Evolutionary conservation across 2,797 vertebrate species (phyloP).

Genomic region (Sphaeramia orbicularis): DNA sequence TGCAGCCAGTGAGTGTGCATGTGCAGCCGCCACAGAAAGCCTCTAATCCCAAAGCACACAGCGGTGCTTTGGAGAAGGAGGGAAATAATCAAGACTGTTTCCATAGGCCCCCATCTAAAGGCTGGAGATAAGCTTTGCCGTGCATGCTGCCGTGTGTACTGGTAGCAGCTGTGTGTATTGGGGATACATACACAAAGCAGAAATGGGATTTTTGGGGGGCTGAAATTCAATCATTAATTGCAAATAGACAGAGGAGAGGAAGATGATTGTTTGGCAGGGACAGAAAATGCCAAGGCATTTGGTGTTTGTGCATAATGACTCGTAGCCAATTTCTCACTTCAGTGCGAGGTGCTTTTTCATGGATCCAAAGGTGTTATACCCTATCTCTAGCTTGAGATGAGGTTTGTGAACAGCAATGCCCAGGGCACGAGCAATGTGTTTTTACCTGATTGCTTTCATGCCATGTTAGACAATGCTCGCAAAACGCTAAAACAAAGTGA

Average conservation of each 20-base stretch:
- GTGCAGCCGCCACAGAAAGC: slow-evolving; percentile 82
- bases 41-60: slow-evolving; percentile 88
- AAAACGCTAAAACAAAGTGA: slow-evolving; percentile 57
- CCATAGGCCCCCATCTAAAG: slow-evolving; percentile 85
- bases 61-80: slow-evolving; percentile 84
- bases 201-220: slow-evolving; percentile 78
- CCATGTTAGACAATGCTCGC: slow-evolving; percentile 55
- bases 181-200: slow-evolving; percentile 80
- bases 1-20: slow-evolving; percentile 82
- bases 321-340: slow-evolving; percentile 82
- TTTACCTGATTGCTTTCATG: slow-evolving; percentile 76
- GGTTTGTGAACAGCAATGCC: slow-evolving; percentile 70
- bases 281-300: slow-evolving; percentile 81
- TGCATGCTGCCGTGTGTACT: slow-evolving; percentile 78
- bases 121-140: slow-evolving; percentile 84
- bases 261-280: slow-evolving; percentile 80
- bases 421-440: slow-evolving; percentile 71
- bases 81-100: slow-evolving; percentile 86
- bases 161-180: slow-evolving; percentile 80
- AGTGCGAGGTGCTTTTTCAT: slow-evolving; percentile 78
- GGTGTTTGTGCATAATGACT: slow-evolving; percentile 83
- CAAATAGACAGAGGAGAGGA: slow-evolving; percentile 83
- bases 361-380: slow-evolving; percentile 76
- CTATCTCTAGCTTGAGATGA: slow-evolving; percentile 77
- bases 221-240: slow-evolving; percentile 86